Evolutionary conservation across 2,888 invertebrate species (phyloP).

Genomic region (Sphaerophoria taeniata): DNA sequence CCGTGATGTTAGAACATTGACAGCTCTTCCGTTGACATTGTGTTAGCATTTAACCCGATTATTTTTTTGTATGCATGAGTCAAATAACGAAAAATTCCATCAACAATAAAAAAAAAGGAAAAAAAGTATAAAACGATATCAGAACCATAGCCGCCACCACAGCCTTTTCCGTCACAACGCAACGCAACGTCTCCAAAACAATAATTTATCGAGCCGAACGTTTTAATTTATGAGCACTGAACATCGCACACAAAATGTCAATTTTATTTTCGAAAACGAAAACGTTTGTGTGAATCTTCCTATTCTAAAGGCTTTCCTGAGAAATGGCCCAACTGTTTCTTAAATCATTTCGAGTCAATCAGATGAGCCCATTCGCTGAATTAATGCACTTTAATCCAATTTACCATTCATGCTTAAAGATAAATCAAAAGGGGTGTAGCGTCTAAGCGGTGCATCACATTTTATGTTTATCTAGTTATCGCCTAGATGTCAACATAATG

Average conservation of each 20-base stretch:
- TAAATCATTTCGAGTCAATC: slow-evolving; percentile 74
- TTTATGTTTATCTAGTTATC: slow-evolving; percentile 59
- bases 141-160: not conserved
- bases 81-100: slow-evolving; percentile 59
- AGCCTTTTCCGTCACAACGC: not conserved
- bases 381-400: slow-evolving; percentile 63
- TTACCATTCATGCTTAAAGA: slow-evolving; percentile 54
- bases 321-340: slow-evolving; percentile 37
- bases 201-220: slow-evolving; percentile 68
- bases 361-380: slow-evolving; percentile 68
- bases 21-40: too few relatives aligned
- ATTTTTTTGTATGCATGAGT: slow-evolving; percentile 47
- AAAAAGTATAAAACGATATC: slow-evolving; percentile 26
- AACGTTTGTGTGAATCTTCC: slow-evolving; percentile 43
- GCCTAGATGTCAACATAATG: slow-evolving; percentile 62
- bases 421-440: slow-evolving; percentile 58
- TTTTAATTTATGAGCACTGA: slow-evolving; percentile 67
- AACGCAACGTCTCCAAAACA: slow-evolving; percentile 39
- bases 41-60: not conserved
- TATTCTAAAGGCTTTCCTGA: slow-evolving; percentile 9
- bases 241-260: slow-evolving; percentile 59
- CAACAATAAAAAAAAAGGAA: slow-evolving; percentile 34
- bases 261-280: slow-evolving; percentile 63
- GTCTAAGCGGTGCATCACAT: not conserved
- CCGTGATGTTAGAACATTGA: too few relatives aligned